These are phyloP conservation scores for Corapipo altera DNA, from an alignment of 2,113 vertebrate species.

Conservation along the genomic window DNA sequence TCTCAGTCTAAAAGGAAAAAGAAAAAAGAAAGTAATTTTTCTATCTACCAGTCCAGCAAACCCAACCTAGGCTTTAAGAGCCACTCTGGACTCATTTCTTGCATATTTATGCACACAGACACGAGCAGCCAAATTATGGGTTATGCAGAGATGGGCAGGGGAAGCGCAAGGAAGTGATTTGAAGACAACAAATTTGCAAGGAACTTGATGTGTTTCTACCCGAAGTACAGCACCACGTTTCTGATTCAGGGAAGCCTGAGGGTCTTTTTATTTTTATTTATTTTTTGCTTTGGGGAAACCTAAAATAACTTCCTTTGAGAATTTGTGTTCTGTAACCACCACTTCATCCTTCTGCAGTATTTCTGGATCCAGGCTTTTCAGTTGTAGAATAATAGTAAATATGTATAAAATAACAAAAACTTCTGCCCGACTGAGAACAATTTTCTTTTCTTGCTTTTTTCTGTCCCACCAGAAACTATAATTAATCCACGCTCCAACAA, in stretches of 20 bases:
- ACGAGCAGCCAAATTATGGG: neutral
- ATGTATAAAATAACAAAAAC: neutral
- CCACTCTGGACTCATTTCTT: neutral
- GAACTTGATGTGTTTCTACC: neutral
- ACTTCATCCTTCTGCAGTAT: neutral
- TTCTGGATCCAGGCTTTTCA: neutral
- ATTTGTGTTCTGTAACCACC: neutral
- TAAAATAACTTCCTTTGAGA: conserved; percentile 30
- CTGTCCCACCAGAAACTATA: neutral
- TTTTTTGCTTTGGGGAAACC: neutral
- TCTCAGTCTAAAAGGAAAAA: neutral
- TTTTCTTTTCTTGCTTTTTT: neutral
- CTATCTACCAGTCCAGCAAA: neutral
- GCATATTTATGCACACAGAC: neutral
- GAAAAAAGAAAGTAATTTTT: neutral
- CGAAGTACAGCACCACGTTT: neutral
- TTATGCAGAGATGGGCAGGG: neutral
- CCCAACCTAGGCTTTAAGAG: neutral
- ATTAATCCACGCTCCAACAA: neutral
- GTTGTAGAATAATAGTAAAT: neutral
- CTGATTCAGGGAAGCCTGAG: neutral
- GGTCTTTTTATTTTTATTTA: neutral
- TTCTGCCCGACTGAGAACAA: neutral
- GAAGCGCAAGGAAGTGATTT: neutral
- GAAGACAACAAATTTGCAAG: conserved; percentile 5